Base-by-base conservation (phyloP, 2,797 vertebrate species). In the Malurus leucopterus region DNA sequence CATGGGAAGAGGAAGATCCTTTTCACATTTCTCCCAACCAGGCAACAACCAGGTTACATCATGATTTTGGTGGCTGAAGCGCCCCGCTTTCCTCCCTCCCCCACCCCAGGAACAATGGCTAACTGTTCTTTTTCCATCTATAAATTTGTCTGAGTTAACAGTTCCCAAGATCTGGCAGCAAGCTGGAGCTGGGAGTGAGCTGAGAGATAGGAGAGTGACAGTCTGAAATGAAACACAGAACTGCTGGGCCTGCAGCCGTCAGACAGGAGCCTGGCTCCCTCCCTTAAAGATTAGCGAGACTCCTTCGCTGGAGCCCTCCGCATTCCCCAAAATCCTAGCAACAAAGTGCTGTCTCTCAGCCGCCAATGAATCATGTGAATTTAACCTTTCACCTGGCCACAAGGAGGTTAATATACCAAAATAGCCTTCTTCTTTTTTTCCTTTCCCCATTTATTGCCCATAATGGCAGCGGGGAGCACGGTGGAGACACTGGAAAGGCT, bases 211-310 rank as follows among this genome's bases (percentile, higher is more conserved):
- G 87, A 94, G 95, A 94, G 96, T 98, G 98, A 98, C 98, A 98
- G 98, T 97, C 97, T 97, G 97, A 98, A 98, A 98, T 97, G 98
- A 98, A 98, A 98, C 97, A 97, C 97, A 96, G 98, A 98, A 97
- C 98, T 98, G 98, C 97, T 96, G 96, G 97, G 96, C 96, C 97
- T 96, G 98, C 97, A 97, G 98, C 97, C 97, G 98, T 98, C 98
- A 98, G 98, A 98, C 98, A 98, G 98, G 98, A 98, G 98, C 97
- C 98, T 98, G 98, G 97, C 96, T 97, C 97, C 97, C 96, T 97
- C 96, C 93, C 96, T 97, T 96, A 97, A 97, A 98, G 98, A 98
- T 98, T 98, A 98, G 96, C 93, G 91, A 97, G 97, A 97, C 97
- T 98, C 97, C 97, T 97, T 96, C 94, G 40, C 95, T 77, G 84